Evolutionary conservation across 2,797 vertebrate genomes (phyloP), one percentile per base, ranked within the genome.

Genomic region (Petrocephalus sullivani): DNA sequence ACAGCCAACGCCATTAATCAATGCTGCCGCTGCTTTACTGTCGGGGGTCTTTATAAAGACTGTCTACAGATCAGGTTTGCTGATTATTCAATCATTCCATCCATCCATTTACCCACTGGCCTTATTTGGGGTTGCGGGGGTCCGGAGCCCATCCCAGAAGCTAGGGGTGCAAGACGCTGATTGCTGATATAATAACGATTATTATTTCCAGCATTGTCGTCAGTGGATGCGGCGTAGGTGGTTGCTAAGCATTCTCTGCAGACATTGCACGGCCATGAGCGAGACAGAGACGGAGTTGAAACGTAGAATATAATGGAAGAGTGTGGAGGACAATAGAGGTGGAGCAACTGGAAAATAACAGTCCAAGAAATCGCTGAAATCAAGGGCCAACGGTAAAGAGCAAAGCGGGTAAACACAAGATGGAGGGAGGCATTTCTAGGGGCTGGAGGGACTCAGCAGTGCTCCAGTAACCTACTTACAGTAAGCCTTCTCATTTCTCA

Each of bases 391-490:
- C 10, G 57, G 58, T 46, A 49, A 87, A 85, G 8, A 51, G 81
- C 41, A 51, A 67, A 58, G 49, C 41, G 21, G 86, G 56, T 60
- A 89, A 75, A 90, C 10, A 41, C 51, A 21, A n/a, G 71, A 78
- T 33, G 83, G 28, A 9, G 61, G 41, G 21, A 58, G 64, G 78
- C 71, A 51, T 46, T 0, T 4, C 9, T 8, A 41, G 90, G 92
- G 92, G 86, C 19, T 92, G 92, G 92, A 92, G 91, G 56, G 75
- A n/a, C 75, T 81, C 41, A 49, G 8, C 89, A 91, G 91, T 94
- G 95, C 90, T 95, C 95, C 90, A 96, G 95, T 96, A 95, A 96
- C 95, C 95, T 93, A 96, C 93, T 96, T 95, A 93, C 92, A 89
- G 92, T 96, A 95, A 95, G 41, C 95, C 93, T 93, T 89, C 91